Evolutionary conservation across 2,797 vertebrate species (phyloP).

Genomic region (Carapus acus): DNA sequence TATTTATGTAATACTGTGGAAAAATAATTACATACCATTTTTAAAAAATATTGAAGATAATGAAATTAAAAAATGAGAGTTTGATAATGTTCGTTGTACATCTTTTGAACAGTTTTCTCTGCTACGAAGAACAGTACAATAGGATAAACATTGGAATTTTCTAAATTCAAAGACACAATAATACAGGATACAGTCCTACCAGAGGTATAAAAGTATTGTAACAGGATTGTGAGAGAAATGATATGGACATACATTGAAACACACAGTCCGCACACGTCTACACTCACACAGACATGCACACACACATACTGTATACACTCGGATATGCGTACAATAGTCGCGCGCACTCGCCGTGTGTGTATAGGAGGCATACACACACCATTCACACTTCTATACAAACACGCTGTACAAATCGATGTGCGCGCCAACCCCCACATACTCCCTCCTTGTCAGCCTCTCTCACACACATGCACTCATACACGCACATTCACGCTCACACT

Average conservation of each 20-base stretch:
- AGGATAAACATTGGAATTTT: slow-evolving; percentile 75
- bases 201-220: slow-evolving; percentile 81
- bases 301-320: slow-evolving; percentile 44
- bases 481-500: slow-evolving; percentile 48
- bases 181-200: slow-evolving; percentile 82
- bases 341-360: slow-evolving; percentile 42
- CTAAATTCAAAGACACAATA: slow-evolving; percentile 80
- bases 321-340: slow-evolving; percentile 52
- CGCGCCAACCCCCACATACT: slow-evolving; percentile 35
- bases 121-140: slow-evolving; percentile 81
- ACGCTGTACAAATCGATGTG: slow-evolving; percentile 69
- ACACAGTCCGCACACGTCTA: slow-evolving; percentile 44
- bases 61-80: slow-evolving; percentile 76
- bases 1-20: slow-evolving; percentile 84
- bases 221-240: slow-evolving; percentile 75
- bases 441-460: slow-evolving; percentile 24
- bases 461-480: slow-evolving; percentile 44
- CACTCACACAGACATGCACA: slow-evolving; percentile 24
- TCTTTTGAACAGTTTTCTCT: slow-evolving; percentile 74
- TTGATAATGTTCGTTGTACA: slow-evolving; percentile 75
- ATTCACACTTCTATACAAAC: slow-evolving; percentile 64
- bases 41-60: slow-evolving; percentile 80
- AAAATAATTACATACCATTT: slow-evolving; percentile 86
- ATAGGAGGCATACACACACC: slow-evolving; percentile 41
- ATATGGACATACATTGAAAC: slow-evolving; percentile 69